Evolutionary conservation across 2,113 vertebrate species (phyloP).

Genomic region (Setophaga petechia): DNA sequence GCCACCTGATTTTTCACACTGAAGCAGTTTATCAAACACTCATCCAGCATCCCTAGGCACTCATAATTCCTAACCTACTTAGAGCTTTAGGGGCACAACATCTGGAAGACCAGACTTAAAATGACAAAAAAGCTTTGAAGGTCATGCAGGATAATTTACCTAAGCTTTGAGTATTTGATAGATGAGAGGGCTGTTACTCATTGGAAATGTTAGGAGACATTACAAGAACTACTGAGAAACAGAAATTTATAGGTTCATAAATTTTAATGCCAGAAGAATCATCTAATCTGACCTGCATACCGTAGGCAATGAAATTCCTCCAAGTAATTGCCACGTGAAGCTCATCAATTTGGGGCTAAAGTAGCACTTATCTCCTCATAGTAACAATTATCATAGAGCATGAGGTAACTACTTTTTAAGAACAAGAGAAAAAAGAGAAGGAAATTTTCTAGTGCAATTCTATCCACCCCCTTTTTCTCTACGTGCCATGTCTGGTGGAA

Average conservation of each 20-base stretch:
- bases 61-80: not conserved
- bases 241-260: slow-evolving; percentile 35
- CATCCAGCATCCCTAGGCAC: not conserved
- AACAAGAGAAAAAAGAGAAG: not conserved
- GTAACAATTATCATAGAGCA: not conserved
- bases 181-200: not conserved
- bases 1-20: not conserved
- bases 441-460: not conserved
- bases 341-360: slow-evolving; percentile 19
- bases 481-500: not conserved
- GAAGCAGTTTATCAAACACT: not conserved
- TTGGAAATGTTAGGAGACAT: slow-evolving; percentile 5
- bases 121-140: slow-evolving; percentile 32
- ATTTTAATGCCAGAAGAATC: slow-evolving; percentile 26
- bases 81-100: not conserved
- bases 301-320: not conserved
- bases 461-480: not conserved
- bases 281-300: not conserved
- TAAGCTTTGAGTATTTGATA: slow-evolving; percentile 7
- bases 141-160: slow-evolving; percentile 35
- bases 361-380: not conserved
- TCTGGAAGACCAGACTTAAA: not conserved
- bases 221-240: not conserved
- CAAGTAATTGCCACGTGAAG: not conserved
- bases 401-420: not conserved